These are phyloP conservation scores for Calyptomena viridis DNA, from an alignment of 2,113 vertebrate genomes.

Conservation along the genomic window DNA sequence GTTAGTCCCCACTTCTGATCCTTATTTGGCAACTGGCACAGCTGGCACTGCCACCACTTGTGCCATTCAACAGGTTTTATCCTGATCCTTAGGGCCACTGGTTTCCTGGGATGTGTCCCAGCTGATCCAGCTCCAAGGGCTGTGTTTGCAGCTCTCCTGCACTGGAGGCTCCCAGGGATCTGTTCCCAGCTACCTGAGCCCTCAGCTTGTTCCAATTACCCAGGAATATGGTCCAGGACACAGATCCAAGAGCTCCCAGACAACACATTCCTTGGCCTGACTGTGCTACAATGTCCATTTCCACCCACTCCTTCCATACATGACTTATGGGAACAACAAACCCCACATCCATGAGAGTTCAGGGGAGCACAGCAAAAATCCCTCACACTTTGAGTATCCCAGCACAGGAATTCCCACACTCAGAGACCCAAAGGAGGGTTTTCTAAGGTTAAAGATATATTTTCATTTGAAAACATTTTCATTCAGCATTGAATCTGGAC, in stretches of 20 bases:
- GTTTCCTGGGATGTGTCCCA: neutral
- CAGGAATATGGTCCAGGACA: neutral
- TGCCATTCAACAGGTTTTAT: neutral
- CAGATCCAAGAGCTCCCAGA: neutral
- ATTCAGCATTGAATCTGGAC: neutral
- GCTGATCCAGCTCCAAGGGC: neutral
- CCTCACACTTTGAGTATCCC: neutral
- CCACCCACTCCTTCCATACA: neutral
- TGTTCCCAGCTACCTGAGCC: neutral
- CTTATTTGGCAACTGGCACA: neutral
- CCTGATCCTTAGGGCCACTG: accelerated
- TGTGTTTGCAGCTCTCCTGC: neutral
- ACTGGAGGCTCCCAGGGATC: neutral
- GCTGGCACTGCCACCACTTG: neutral
- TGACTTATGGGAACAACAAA: neutral
- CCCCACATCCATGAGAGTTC: accelerated
- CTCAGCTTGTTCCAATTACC: neutral
- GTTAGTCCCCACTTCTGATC: neutral
- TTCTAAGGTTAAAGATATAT: neutral
- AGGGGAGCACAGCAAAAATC: neutral
- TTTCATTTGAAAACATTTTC: neutral
- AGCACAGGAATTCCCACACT: neutral
- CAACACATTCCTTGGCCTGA: neutral
- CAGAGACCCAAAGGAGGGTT: neutral
- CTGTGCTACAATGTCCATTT: neutral